Evolutionary conservation across 2,888 invertebrate genomes (phyloP).

Genomic region (Lottia gigantea): DNA sequence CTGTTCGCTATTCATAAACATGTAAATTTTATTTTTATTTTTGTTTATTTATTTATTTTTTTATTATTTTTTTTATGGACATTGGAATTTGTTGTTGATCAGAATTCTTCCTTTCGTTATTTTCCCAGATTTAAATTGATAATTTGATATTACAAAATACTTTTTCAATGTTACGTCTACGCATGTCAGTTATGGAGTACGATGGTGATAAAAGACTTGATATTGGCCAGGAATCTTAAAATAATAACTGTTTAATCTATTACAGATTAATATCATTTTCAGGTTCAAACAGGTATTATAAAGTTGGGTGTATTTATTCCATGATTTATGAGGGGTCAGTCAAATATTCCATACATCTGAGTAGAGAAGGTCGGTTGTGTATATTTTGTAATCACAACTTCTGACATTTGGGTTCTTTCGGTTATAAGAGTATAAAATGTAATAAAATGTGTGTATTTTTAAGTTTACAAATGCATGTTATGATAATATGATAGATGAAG

Average conservation of each 20-base stretch:
- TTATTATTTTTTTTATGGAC: too few relatives aligned
- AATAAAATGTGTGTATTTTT: slow-evolving; percentile 2
- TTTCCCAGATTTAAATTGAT: too few relatives aligned
- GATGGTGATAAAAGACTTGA: not conserved
- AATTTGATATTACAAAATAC: too few relatives aligned
- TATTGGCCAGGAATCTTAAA: not conserved
- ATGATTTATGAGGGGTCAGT: slow-evolving; percentile 2
- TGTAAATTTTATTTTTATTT: too few relatives aligned
- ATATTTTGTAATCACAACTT: slow-evolving; percentile 1
- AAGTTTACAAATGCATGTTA: not conserved
- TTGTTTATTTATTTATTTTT: too few relatives aligned
- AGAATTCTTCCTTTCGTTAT: too few relatives aligned
- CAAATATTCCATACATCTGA: not conserved
- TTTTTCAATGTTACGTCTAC: not conserved
- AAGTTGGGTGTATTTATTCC: not conserved
- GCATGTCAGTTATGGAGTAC: not conserved
- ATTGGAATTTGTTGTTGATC: too few relatives aligned
- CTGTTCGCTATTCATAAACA: too few relatives aligned
- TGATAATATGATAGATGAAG: not conserved
- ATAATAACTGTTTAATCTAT: slow-evolving; percentile 8
- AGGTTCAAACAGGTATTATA: not conserved
- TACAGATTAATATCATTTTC: not conserved
- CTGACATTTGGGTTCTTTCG: not conserved
- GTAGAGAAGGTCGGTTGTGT: not conserved
- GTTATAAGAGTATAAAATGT: not conserved